A percentile compares a stretch with the other conserved stretches of the same genome.
Conservation (phyloP, 2,888 invertebrate species). For the Noctua janthina region DNA sequence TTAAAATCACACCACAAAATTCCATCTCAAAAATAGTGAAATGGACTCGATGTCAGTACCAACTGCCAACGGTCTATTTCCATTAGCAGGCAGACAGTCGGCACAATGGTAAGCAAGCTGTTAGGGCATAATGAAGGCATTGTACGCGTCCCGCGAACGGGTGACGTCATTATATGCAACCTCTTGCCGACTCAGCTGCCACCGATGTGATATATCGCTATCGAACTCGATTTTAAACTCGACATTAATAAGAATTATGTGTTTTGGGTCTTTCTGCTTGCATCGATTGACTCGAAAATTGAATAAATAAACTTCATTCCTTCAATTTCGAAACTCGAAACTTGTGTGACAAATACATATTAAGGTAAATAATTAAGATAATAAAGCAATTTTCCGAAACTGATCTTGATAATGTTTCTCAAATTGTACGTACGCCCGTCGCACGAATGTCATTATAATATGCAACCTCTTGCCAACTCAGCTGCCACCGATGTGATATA, state of each 20-base stretch:
- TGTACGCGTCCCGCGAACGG: slow-evolving; percentile 78
- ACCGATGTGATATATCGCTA: slow-evolving; percentile 78
- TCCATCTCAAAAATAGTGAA: slow-evolving; percentile 52
- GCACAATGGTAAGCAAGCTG: slow-evolving; percentile 86
- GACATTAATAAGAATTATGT: neutral
- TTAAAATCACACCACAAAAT: slow-evolving; percentile 28
- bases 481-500: slow-evolving; percentile 77
- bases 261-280: neutral
- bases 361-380: neutral
- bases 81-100: slow-evolving; percentile 78
- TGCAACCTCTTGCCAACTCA: slow-evolving; percentile 80
- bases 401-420: slow-evolving; percentile 74
- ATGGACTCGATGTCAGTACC: slow-evolving; percentile 61
- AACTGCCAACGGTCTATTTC: slow-evolving; percentile 75
- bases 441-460: slow-evolving; percentile 79
- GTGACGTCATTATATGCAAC: slow-evolving; percentile 85
- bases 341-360: neutral
- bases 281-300: neutral
- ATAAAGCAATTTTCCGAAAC: neutral
- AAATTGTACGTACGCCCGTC: slow-evolving; percentile 78
- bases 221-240: slow-evolving; percentile 76
- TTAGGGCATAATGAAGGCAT: slow-evolving; percentile 86
- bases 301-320: neutral
- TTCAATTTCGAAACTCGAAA: neutral
- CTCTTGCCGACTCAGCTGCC: slow-evolving; percentile 76